phyloP scores from a whole-genome alignment of 2,888 invertebrate species.

The Ferdinandea cuprea region DNA sequence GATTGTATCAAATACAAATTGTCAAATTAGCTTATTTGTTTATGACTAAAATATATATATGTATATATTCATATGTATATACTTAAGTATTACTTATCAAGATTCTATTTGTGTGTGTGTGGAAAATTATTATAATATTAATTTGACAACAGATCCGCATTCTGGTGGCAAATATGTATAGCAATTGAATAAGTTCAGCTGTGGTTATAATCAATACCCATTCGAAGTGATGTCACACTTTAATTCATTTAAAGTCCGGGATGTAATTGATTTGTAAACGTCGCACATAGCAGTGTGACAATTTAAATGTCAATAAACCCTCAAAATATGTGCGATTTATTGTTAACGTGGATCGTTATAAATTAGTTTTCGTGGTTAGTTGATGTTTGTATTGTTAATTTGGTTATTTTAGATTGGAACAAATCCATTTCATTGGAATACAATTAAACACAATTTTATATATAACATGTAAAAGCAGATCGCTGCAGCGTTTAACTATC shows the following conservation, averaged over 20 bases:
- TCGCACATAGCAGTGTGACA: background rate
- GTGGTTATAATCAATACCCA: background rate
- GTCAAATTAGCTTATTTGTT: no score
- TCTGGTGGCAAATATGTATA: background rate
- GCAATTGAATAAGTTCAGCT: background rate
- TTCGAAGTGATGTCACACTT: slow-evolving; percentile 9
- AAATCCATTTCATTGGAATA: no score
- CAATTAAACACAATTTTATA: no score
- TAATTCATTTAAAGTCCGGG: background rate
- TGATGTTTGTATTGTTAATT: background rate
- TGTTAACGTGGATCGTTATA: background rate
- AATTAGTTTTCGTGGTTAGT: background rate
- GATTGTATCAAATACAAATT: no score
- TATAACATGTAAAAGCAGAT: no score
- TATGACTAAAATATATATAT: no score
- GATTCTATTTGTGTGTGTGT: no score
- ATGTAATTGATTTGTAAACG: background rate
- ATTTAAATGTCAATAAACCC: background rate
- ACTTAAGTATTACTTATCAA: no score
- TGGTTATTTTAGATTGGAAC: no score
- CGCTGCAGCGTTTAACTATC: no score
- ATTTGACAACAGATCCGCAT: background rate
- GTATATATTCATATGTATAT: no score
- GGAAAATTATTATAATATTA: background rate
- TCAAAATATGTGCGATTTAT: background rate